Base-by-base conservation (phyloP, 2,888 invertebrate genomes). In the Limnephilus rhombicus region DNA sequence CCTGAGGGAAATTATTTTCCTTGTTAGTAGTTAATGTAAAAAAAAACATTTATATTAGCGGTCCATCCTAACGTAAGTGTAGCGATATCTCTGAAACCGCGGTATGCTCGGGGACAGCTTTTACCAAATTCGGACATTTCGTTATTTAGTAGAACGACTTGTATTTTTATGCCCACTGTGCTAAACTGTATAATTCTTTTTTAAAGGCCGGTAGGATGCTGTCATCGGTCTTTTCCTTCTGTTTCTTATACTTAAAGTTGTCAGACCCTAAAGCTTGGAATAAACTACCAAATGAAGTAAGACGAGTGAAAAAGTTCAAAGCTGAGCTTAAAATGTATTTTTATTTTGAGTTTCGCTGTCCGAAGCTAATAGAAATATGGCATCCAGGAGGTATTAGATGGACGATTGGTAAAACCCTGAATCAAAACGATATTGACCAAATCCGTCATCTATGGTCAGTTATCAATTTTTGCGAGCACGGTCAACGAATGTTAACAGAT, bases 71-170 rank as follows among this genome's bases (percentile, higher is more conserved):
- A 68, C 24, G n/a, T 68, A 24, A 68, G 7, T 68, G 68, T 68
- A 68, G 68, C 68, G n/a, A 68, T 24, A 68, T 68, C 24, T 68
- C n/a, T n/a, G n/a, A 68, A n/a, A 24, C 68, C 68, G 68, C 68
- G 68, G 68, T 24, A 68, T n/a, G 68, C 68, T 7, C 24, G 24
- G n/a, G n/a, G 68, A 68, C 68, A 68, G 24, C 68, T 68, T 68
- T 68, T 68, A 68, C 68, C 68, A 68, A 68, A n/a, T 24, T 68
- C 9, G 68, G 68, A 68, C n/a, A 2, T 68, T n/a, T 68, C 68
- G 68, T 68, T 68, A 68, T 68, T 68, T 68, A 68, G 68, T 68
- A 68, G 68, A 68, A 68, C n/a, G 68, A 68, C 68, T 68, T 68
- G 24, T 68, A 68, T 68, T 68, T 68, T 68, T 68, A 68, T 68